Evolutionary conservation across 2,888 invertebrate genomes (phyloP), one percentile per base, ranked within the genome.

Genomic region (Odontocerum albicorne): DNA sequence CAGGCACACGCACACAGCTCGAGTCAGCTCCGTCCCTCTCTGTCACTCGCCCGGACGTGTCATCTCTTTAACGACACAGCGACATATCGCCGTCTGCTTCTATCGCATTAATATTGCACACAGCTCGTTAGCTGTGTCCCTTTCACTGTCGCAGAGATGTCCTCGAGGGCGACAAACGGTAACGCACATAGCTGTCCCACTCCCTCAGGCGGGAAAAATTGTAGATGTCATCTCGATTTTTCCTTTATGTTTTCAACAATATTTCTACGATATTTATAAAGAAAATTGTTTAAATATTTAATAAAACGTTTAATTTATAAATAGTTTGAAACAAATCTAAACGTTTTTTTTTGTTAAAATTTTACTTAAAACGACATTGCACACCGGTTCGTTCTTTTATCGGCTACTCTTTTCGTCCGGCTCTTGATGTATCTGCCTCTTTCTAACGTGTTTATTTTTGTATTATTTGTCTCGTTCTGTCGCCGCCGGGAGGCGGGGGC

Each of bases 11-110:
- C 44, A 31, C 42, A 22, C 21, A n/a, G 16, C 2, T 17, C 44
- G 31, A 21, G 22, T 39, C 22, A 42, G 40, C 47, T 54, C 42
- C 47, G 35, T 43, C 49, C 36, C 42, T 49, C 43, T 44, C 55
- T 44, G 49, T 55, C 44, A 33, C 49, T 35, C 49, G 44, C 55
- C 49, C 49, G 55, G 55, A 49, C 55, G 53, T 55, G 55, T 55
- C 55, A 55, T 55, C 55, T 55, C 36, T 40, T 56, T 49, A 59
- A 46, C 49, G 49, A 50, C 55, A 46, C 12, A 52, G 55, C 53
- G 55, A 58, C 49, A 55, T 15, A 12, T 39, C 35, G 35, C 43
- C 44, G 54, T 57, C 56, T 55, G 56, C 35, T 22, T 56, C 44
- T 27, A n/a, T 3, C 56, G 19, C 42, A 6, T 10, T 36, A 13